Evolutionary conservation across 2,888 invertebrate species (phyloP).

Genomic region (Acronicta leporina): DNA sequence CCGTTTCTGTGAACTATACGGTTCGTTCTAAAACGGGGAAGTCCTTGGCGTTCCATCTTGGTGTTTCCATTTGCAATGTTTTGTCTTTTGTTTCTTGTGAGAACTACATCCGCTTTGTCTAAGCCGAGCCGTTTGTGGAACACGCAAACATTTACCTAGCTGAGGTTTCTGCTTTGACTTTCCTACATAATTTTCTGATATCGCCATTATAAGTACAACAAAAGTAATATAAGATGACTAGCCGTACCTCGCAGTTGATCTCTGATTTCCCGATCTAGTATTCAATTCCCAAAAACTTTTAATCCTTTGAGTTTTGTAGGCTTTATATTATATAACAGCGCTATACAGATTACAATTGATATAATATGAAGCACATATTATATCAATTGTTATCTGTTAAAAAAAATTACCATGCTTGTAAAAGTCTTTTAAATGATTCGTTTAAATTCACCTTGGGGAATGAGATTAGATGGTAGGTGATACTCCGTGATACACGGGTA

Average conservation of each 20-base stretch:
- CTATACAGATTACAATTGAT: no score
- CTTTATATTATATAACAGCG: no score
- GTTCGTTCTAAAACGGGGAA: slow-evolving; percentile 49
- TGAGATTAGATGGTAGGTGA: slow-evolving; percentile 22
- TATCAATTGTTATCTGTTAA: no score
- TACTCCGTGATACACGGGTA: slow-evolving; percentile 31
- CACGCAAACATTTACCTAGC: slow-evolving; percentile 79
- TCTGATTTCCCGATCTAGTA: no score
- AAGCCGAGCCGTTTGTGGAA: slow-evolving; percentile 71
- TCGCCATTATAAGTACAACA: slow-evolving; percentile 11
- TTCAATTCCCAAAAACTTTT: no score
- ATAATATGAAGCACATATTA: no score
- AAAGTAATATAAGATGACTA: no score
- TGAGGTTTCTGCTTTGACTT: slow-evolving; percentile 74
- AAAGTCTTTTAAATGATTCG: slow-evolving; percentile 10
- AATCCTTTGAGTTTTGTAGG: no score
- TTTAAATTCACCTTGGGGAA: slow-evolving; percentile 28
- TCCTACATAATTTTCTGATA: slow-evolving; percentile 73
- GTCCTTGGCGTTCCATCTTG: slow-evolving; percentile 62
- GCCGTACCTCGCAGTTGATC: no score
- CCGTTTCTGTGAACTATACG: slow-evolving; percentile 41
- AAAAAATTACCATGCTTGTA: no score
- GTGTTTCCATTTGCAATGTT: slow-evolving; percentile 75
- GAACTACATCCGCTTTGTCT: slow-evolving; percentile 76
- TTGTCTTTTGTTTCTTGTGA: slow-evolving; percentile 79